Evolutionary conservation across 2,113 vertebrate genomes (phyloP).

Genomic region (Trichechus manatus): DNA sequence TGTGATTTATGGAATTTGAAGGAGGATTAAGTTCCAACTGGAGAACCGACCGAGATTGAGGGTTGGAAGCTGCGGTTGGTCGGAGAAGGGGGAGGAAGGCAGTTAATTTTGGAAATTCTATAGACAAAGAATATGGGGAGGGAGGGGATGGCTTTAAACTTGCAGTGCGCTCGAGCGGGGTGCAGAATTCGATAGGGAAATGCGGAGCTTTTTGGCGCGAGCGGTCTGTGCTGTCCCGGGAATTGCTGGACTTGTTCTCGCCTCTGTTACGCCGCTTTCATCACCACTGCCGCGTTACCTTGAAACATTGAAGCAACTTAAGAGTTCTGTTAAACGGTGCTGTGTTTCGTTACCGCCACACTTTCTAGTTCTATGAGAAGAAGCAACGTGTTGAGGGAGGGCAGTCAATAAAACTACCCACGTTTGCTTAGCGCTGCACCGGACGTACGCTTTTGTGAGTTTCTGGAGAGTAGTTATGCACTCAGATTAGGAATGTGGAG

Average conservation of each 20-base stretch:
- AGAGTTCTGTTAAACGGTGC: not conserved
- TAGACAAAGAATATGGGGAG: slow-evolving; percentile 50
- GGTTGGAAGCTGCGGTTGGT: not conserved
- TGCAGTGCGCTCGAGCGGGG: not conserved
- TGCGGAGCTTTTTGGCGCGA: not conserved
- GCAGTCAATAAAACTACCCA: not conserved
- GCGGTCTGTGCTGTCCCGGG: not conserved
- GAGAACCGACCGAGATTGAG: not conserved
- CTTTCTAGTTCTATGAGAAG: not conserved
- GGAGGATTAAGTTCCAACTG: not conserved
- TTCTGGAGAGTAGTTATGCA: slow-evolving; percentile 11
- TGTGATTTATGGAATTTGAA: not conserved
- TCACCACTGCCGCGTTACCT: not conserved
- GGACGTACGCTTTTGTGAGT: not conserved
- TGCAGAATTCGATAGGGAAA: not conserved
- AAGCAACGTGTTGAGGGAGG: not conserved
- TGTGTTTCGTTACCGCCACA: not conserved
- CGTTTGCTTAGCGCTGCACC: not conserved
- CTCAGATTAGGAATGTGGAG: not conserved
- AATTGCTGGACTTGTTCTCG: not conserved
- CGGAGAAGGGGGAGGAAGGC: not conserved
- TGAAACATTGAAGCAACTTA: not conserved
- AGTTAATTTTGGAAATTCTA: slow-evolving; percentile 40
- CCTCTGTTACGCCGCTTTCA: not conserved
- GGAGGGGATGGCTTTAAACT: not conserved